phyloP scores from a whole-genome alignment of 2,888 invertebrate species.

The Labia minor region DNA sequence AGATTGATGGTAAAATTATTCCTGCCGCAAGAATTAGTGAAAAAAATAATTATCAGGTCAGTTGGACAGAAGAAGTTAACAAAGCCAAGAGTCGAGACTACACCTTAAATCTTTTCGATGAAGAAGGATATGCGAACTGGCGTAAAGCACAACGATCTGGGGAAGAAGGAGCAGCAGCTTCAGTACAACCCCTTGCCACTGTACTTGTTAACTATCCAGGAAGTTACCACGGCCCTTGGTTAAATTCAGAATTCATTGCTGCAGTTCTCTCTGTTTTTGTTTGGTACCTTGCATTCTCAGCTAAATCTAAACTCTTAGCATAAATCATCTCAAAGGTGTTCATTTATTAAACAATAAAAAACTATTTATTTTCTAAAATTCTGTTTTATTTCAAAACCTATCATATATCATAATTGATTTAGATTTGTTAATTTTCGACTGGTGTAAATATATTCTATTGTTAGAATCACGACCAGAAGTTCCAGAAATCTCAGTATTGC shows the following conservation, averaged over 20 bases:
- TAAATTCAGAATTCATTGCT: constrained; percentile 85
- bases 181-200: constrained; percentile 58
- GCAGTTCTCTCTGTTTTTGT: constrained; percentile 64
- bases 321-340: constrained; percentile 34
- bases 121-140: constrained; percentile 80
- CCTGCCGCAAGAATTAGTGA: constrained; percentile 67
- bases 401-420: too few species aligned
- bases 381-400: too few species aligned
- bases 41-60: constrained; percentile 78
- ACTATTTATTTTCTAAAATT: too few species aligned
- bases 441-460: too few species aligned
- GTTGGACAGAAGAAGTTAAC: constrained; percentile 83
- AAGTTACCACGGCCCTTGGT: constrained; percentile 83
- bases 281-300: constrained; percentile 76
- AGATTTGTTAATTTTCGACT: too few species aligned
- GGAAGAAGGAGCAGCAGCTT: constrained; percentile 51
- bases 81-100: constrained; percentile 73
- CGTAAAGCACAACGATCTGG: constrained; percentile 69
- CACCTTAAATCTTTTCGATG: constrained; percentile 72
- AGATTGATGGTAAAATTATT: constrained; percentile 73
- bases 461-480: too few species aligned
- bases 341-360: too few species aligned
- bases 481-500: too few species aligned
- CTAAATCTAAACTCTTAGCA: constrained; percentile 67
- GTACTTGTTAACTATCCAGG: constrained; percentile 62